Base-by-base conservation (phyloP, 2,888 invertebrate genomes). In the Kuschelorhynchus macadamiae region DNA sequence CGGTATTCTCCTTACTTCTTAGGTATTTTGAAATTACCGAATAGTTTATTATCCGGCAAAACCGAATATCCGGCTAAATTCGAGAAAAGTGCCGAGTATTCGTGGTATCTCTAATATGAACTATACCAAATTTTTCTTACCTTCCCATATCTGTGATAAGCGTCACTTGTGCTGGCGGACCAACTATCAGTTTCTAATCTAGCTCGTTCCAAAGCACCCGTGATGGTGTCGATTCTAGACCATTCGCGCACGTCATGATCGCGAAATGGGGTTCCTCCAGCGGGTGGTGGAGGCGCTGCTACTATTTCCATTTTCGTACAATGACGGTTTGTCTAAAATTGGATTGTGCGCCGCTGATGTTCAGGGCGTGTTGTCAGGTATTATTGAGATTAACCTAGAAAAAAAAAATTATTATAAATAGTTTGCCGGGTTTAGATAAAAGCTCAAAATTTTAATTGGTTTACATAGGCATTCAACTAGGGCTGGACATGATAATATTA, bases 191-290 rank as follows among this genome's bases (percentile, higher is more conserved):
- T 86, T 79, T 87, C 86, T 32, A 86, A 80, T 32, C 87, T 80
- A 32, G 87, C 87, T 71, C 85, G 81, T 78, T 87, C 87, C 75
- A 86, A 79, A 77, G 86, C 85, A 18, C 87, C 87, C 32, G 86
- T 87, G 72, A 87, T 80, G 73, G 84, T 82, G 78, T 87, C 86
- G 71, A 86, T 80, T 69, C 84, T 81, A 62, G 86, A 86, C 87
- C 87, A 87, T 77, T 87, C 87, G 76, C 85, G 84, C 71, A 87
- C 86, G 78, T 87, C 86, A 76, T 85, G 86, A 72, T 86, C 85
- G 75, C 85, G 85, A 75, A 85, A 85, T 14, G 86, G 85, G 42
- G 80, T 80, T 69, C 80, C 82, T 46, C 79, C 78, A 46, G 75
- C 71, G n/a, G 71, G 11, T 17, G 71, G 72, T 32, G 81, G 80